These are phyloP conservation scores for Semnornis frantzii DNA, from an alignment of 2,113 vertebrate genomes.

Conservation along the genomic window DNA sequence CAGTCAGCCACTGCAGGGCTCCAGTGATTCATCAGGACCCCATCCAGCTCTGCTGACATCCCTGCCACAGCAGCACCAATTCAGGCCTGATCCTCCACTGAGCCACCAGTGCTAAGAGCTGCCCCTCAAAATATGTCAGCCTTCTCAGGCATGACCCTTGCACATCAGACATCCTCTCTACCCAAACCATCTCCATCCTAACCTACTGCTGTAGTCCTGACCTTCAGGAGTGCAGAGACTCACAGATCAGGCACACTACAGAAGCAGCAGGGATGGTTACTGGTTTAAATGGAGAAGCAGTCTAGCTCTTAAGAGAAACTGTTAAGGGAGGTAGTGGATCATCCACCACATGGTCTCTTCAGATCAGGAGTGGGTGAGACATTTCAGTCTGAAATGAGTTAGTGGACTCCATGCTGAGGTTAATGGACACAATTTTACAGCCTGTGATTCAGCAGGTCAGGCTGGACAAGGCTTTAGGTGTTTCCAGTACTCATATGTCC, in stretches of 20 bases:
- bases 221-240: background rate
- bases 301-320: background rate
- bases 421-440: background rate
- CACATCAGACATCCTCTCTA: background rate
- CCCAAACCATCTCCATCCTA: background rate
- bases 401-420: background rate
- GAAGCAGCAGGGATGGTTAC: background rate
- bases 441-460: background rate
- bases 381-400: background rate
- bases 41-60: background rate
- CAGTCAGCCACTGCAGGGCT: background rate
- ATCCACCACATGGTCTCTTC: background rate
- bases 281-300: background rate
- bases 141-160: background rate
- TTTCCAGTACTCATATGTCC: background rate
- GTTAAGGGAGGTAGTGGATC: background rate
- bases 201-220: background rate
- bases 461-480: background rate
- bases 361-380: background rate
- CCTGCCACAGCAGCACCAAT: background rate
- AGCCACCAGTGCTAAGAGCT: background rate
- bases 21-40: background rate
- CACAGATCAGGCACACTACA: accelerated
- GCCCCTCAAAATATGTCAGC: accelerated
- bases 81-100: background rate